Evolutionary conservation across 2,888 invertebrate species (phyloP).

Genomic region (Meiosimyza decipiens): DNA sequence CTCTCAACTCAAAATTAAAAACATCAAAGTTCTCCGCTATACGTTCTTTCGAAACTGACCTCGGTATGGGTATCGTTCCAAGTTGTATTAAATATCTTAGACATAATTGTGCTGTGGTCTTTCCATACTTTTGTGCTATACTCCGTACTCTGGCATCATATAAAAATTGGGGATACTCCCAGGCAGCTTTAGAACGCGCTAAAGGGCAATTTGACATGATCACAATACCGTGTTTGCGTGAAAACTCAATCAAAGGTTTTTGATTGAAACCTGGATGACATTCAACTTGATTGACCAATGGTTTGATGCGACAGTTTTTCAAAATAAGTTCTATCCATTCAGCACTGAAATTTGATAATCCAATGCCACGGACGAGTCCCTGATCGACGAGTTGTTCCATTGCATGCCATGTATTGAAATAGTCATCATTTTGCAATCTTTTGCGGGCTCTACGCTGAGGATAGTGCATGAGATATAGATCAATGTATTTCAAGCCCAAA

Average conservation of each 20-base stretch:
- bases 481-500: slow-evolving; percentile 79
- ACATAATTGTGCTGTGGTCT: slow-evolving; percentile 73
- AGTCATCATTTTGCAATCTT: slow-evolving; percentile 59
- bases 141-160: slow-evolving; percentile 65
- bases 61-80: slow-evolving; percentile 71
- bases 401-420: slow-evolving; percentile 62
- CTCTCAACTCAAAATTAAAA: slow-evolving; percentile 70
- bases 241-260: slow-evolving; percentile 73
- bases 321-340: slow-evolving; percentile 61
- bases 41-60: slow-evolving; percentile 69
- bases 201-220: slow-evolving; percentile 81
- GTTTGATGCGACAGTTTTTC: slow-evolving; percentile 58
- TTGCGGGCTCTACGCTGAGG: slow-evolving; percentile 75
- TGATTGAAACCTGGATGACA: slow-evolving; percentile 65
- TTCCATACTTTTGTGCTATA: slow-evolving; percentile 72
- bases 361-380: slow-evolving; percentile 59
- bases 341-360: slow-evolving; percentile 63
- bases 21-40: slow-evolving; percentile 70
- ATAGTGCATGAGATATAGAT: slow-evolving; percentile 85
- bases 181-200: slow-evolving; percentile 71
- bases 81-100: slow-evolving; percentile 72
- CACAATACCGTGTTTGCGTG: slow-evolving; percentile 72
- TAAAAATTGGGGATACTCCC: slow-evolving; percentile 68
- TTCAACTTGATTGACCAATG: slow-evolving; percentile 64
- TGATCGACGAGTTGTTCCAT: slow-evolving; percentile 63